Conservation (phyloP, 64 coral and sea anemone species). For the Montipora sp. region DNA sequence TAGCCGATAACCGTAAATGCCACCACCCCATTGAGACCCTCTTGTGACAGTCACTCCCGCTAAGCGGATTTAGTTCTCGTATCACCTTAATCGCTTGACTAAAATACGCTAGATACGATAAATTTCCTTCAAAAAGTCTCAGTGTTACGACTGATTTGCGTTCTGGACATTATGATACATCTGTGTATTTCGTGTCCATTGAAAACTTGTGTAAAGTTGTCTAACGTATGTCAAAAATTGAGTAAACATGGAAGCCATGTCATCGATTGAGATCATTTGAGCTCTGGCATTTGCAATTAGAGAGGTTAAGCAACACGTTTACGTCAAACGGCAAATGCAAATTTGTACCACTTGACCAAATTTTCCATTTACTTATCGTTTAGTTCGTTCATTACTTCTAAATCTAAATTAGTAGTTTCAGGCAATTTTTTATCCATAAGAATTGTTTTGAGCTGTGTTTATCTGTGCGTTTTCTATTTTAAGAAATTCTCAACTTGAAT, state of each 20-base stretch:
- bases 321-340: too few relatives aligned
- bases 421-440: not conserved
- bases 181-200: not conserved
- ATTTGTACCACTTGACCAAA: too few relatives aligned
- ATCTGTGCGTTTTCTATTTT: too few relatives aligned
- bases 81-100: not conserved
- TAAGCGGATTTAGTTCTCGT: too few relatives aligned
- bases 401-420: not conserved
- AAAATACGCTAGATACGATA: not conserved
- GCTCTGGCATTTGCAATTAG: not conserved
- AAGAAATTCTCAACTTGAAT: not conserved
- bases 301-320: not conserved
- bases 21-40: too few relatives aligned
- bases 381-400: not conserved
- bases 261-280: too few relatives aligned
- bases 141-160: not conserved
- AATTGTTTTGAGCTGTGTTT: not conserved
- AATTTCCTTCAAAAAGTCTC: not conserved
- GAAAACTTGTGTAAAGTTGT: conserved; percentile 2
- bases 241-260: not conserved
- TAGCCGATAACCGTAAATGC: too few relatives aligned
- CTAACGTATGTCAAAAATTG: not conserved
- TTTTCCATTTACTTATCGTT: too few relatives aligned
- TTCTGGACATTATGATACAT: conserved; percentile 1
- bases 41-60: too few relatives aligned